Percentiles rank a stretch among this genome's conserved stretches.
Conservation (phyloP, 2,888 invertebrate genomes). For the Pantelozetes paolii region DNA sequence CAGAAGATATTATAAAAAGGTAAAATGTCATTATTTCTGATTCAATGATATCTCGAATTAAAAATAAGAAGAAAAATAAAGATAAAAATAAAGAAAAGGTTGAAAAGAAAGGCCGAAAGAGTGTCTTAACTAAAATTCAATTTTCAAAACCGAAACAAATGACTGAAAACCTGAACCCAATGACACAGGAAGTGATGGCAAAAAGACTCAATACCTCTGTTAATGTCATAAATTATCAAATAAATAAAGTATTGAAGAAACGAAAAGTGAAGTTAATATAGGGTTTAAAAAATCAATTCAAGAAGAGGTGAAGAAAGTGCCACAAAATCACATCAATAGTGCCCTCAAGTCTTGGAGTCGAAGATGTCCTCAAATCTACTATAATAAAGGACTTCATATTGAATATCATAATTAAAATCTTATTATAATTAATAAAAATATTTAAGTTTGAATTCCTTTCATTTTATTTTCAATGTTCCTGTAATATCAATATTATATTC, state of each 20-base stretch:
- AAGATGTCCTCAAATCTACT: conserved; percentile 32
- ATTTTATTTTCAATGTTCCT: no score
- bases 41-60: background rate
- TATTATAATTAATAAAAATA: no score
- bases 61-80: background rate
- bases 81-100: background rate
- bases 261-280: background rate
- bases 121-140: background rate
- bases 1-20: background rate
- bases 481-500: no score
- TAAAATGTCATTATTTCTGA: background rate
- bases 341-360: conserved; percentile 33
- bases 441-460: no score
- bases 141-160: background rate
- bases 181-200: background rate
- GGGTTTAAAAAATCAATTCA: conserved; percentile 33
- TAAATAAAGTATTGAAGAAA: background rate
- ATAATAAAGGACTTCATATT: conserved; percentile 34
- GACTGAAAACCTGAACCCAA: background rate
- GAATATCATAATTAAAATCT: conserved; percentile 11
- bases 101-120: background rate
- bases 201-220: background rate
- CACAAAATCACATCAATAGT: conserved; percentile 29
- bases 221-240: background rate
- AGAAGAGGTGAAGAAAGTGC: conserved; percentile 29